phyloP scores from a whole-genome alignment of 2,888 invertebrate genomes.

The Spodoptera picta region DNA sequence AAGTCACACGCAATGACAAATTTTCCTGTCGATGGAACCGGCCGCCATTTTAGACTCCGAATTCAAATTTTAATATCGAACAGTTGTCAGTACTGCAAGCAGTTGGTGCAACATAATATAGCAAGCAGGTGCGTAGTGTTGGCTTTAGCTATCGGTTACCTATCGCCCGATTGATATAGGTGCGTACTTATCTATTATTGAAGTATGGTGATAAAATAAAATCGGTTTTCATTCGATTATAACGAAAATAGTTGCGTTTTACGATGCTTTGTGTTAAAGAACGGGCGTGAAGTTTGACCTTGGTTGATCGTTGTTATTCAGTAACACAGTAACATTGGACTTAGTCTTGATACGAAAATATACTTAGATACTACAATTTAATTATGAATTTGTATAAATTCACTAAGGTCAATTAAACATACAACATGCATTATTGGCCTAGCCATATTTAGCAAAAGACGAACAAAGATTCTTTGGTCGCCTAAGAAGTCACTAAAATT shows the following conservation, averaged over 20 bases:
- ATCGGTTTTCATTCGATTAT: constrained; percentile 36
- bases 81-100: constrained; percentile 43
- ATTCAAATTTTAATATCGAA: constrained; percentile 24
- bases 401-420: too few relatives aligned
- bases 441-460: too few relatives aligned
- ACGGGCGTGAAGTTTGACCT: constrained; percentile 36
- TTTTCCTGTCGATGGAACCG: constrained; percentile 15
- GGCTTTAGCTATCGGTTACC: constrained; percentile 35
- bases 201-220: constrained; percentile 42
- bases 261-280: constrained; percentile 27
- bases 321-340: too few relatives aligned
- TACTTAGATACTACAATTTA: too few relatives aligned
- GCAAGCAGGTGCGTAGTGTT: constrained; percentile 46
- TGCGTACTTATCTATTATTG: constrained; percentile 38
- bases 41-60: constrained; percentile 28
- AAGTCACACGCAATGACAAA: not conserved
- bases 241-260: constrained; percentile 26
- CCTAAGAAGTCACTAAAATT: too few relatives aligned
- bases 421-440: too few relatives aligned
- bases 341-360: too few relatives aligned
- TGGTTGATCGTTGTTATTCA: constrained; percentile 5
- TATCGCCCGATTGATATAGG: constrained; percentile 27
- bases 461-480: too few relatives aligned
- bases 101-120: constrained; percentile 44
- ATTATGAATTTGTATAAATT: too few relatives aligned